These are phyloP conservation scores for Sympetrum striolatum DNA, from an alignment of 2,888 invertebrate species.

Conservation along the genomic window DNA sequence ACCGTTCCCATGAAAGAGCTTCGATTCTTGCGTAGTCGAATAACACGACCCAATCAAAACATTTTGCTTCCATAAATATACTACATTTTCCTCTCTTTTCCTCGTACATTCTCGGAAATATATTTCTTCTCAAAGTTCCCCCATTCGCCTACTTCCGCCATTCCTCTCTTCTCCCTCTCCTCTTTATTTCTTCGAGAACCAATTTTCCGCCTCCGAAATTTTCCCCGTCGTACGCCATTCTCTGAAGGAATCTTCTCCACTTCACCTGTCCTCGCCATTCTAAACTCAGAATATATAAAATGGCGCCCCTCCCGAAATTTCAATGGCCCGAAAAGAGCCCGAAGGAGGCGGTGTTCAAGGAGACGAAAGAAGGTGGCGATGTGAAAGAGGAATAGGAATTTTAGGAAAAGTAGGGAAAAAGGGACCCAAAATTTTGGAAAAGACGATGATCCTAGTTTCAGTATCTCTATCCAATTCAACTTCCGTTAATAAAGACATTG, in stretches of 20 bases:
- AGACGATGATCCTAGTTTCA: not conserved
- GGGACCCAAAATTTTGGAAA: not conserved
- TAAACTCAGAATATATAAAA: not conserved
- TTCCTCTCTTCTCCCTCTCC: not conserved
- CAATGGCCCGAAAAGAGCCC: not conserved
- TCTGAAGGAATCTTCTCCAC: conserved; percentile 2
- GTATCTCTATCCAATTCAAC: too few relatives aligned
- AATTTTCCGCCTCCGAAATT: conserved; percentile 22
- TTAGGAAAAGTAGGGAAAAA: not conserved
- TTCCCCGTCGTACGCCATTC: not conserved
- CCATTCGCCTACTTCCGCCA: not conserved
- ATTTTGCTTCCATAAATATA: not conserved
- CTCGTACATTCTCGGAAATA: not conserved
- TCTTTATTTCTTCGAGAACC: not conserved
- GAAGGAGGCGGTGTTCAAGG: not conserved
- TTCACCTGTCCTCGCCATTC: not conserved
- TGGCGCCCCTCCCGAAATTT: not conserved
- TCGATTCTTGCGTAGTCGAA: not conserved
- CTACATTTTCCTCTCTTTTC: not conserved
- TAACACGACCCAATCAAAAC: not conserved
- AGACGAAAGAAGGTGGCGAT: not conserved
- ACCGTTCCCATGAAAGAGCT: not conserved
- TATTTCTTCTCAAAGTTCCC: too few relatives aligned
- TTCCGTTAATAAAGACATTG: too few relatives aligned
- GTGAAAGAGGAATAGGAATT: not conserved